phyloP scores from a whole-genome alignment of 2,113 vertebrate species.

The Enhydra lutris region DNA sequence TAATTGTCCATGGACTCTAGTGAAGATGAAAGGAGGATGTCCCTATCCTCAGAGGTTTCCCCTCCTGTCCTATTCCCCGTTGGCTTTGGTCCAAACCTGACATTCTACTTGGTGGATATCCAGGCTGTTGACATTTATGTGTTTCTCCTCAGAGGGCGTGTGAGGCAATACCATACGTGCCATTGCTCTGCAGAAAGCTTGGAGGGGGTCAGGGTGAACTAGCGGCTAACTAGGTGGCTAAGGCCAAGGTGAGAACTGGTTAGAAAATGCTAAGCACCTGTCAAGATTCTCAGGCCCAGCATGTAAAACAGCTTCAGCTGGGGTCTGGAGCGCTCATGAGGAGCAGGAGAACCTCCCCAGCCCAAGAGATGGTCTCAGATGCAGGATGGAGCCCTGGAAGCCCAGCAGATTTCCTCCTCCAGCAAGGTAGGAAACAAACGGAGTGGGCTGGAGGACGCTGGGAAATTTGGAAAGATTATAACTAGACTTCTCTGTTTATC shows the following conservation, averaged over 20 bases:
- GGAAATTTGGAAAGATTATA: conserved; percentile 26
- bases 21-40: background rate
- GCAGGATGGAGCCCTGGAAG: accelerated
- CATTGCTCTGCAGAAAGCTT: background rate
- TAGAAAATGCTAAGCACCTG: background rate
- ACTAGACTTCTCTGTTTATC: conserved; percentile 48
- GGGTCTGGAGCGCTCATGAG: accelerated
- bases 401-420: background rate
- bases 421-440: conserved; percentile 9
- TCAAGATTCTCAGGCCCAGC: background rate
- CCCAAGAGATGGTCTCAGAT: background rate
- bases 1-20: background rate
- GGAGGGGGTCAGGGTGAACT: no score
- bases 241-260: background rate
- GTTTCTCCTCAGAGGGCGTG: background rate
- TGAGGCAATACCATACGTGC: background rate
- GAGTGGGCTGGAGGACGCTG: conserved; percentile 13
- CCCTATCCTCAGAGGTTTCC: background rate
- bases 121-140: background rate
- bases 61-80: background rate
- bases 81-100: background rate
- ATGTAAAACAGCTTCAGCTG: background rate
- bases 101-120: background rate
- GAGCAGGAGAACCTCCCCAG: background rate
- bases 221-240: background rate